Percentiles rank a stretch among this genome's conserved stretches.
These are phyloP conservation scores for Candidula unifasciata DNA, from an alignment of 2,888 invertebrate species.

Conservation along the genomic window DNA sequence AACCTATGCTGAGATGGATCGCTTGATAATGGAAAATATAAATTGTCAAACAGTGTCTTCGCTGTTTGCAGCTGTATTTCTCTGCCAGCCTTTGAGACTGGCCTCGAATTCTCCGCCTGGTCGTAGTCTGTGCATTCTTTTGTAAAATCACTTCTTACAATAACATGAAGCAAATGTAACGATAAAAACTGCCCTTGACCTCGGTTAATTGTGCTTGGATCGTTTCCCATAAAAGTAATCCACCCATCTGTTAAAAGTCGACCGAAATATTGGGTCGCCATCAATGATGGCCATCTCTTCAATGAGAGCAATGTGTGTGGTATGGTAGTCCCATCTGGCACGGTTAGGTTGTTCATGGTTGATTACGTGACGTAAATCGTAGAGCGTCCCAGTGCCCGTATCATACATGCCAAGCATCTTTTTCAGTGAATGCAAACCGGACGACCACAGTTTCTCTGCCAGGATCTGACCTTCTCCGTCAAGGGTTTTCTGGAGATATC, in stretches of 20 bases:
- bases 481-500: conserved; percentile 81
- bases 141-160: no score
- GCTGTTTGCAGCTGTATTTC: no score
- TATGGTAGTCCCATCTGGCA: conserved; percentile 99
- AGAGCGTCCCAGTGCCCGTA: conserved; percentile 94
- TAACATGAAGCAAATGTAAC: not conserved
- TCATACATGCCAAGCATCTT: conserved; percentile 93
- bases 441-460: conserved; percentile 77
- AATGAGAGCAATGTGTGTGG: conserved; percentile 92
- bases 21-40: no score
- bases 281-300: conserved; percentile 90
- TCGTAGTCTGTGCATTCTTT: no score
- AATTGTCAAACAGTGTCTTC: no score
- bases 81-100: no score
- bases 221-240: conserved; percentile 96
- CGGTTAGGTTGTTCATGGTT: conserved; percentile 86
- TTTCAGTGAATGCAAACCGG: conserved; percentile 85
- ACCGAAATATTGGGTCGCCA: conserved; percentile 86
- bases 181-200: not conserved
- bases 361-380: conserved; percentile 96
- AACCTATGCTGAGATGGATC: no score
- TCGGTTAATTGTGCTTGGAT: conserved; percentile 91
- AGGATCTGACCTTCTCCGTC: conserved; percentile 84
- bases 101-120: no score
- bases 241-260: conserved; percentile 94